Conservation (phyloP, 2,888 invertebrate species). For the Caenorhabditis sp. region DNA sequence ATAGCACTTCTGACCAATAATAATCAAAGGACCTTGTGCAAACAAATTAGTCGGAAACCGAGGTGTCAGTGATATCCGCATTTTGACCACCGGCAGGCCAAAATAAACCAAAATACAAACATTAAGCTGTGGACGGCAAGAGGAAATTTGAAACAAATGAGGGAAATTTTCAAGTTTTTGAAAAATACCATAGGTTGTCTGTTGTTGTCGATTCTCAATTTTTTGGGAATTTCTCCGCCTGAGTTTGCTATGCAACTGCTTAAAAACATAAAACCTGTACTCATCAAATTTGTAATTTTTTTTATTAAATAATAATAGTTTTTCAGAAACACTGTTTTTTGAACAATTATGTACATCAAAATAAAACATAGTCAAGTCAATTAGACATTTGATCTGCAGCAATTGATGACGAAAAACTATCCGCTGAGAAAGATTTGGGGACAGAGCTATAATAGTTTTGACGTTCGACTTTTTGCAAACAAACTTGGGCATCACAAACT, state of each 20-base stretch:
- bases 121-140: conserved; percentile 33
- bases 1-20: conserved; percentile 35
- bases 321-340: neutral
- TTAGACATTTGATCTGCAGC: conserved; percentile 10
- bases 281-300: too few species aligned
- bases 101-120: conserved; percentile 57
- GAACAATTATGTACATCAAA: neutral
- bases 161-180: neutral
- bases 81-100: conserved; percentile 56
- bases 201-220: too few species aligned
- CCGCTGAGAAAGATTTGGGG: conserved; percentile 51
- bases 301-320: too few species aligned
- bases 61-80: conserved; percentile 64
- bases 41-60: conserved; percentile 52
- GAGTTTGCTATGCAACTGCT: too few species aligned
- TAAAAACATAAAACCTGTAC: too few species aligned
- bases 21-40: conserved; percentile 57
- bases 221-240: too few species aligned
- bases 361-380: too few species aligned
- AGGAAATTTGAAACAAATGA: conserved; percentile 40
- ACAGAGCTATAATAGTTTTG: conserved; percentile 59
- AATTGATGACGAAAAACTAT: conserved; percentile 46
- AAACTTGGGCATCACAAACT: conserved; percentile 54
- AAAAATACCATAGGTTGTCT: too few species aligned
- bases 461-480: conserved; percentile 49